These are phyloP conservation scores for Tridacna crocea DNA, from an alignment of 2,888 invertebrate species.

Conservation along the genomic window DNA sequence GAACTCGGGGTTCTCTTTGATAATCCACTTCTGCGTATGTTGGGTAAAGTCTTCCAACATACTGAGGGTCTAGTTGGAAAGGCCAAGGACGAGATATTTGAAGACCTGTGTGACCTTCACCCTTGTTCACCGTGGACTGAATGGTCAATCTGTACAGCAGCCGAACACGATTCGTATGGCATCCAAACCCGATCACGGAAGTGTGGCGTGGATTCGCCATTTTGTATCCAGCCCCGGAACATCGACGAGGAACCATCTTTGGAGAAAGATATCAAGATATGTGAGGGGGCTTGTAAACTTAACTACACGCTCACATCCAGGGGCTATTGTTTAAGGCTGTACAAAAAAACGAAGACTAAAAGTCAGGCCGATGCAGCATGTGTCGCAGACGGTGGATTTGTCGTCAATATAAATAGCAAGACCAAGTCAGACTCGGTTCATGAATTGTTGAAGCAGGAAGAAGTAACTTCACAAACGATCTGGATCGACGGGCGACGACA, in stretches of 20 bases:
- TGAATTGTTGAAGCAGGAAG: neutral
- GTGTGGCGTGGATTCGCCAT: conserved; percentile 15
- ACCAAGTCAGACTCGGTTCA: conserved; percentile 12
- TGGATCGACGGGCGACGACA: conserved; percentile 15
- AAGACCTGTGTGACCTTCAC: conserved; percentile 16
- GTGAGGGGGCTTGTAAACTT: neutral
- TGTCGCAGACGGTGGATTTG: neutral
- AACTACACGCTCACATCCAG: neutral
- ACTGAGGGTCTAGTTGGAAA: conserved; percentile 1
- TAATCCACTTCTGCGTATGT: conserved; percentile 17
- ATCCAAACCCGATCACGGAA: neutral
- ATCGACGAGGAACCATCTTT: neutral
- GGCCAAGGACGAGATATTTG: conserved; percentile 12
- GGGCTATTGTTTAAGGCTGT: conserved; percentile 9
- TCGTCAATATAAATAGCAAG: conserved; percentile 13
- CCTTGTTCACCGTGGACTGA: conserved; percentile 10
- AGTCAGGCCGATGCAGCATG: neutral
- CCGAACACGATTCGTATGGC: neutral
- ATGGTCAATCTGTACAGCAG: conserved; percentile 8
- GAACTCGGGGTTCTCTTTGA: neutral
- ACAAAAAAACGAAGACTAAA: neutral
- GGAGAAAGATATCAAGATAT: neutral
- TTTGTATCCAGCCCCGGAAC: conserved; percentile 9
- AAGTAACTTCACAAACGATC: conserved; percentile 3
- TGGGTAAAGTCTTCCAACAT: conserved; percentile 15